Percentiles rank a stretch among this genome's conserved stretches.
Evolutionary conservation across 2,888 invertebrate genomes (phyloP).

Genomic region (Polia nebulosa): DNA sequence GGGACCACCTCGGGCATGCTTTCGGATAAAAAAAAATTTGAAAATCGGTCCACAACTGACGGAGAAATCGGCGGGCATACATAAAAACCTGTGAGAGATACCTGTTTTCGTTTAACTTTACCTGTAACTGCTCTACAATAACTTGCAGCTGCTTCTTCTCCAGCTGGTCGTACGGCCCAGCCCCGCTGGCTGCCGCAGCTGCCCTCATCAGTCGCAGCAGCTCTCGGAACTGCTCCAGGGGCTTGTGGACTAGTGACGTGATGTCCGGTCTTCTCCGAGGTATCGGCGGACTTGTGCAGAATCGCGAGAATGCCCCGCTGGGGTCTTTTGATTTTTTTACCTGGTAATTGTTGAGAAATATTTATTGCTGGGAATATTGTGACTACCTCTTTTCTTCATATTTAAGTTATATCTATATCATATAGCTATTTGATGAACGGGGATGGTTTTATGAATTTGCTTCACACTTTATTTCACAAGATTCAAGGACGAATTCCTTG

Average conservation of each 20-base stretch:
- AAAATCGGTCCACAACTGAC: too few species aligned
- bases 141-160: slow-evolving; percentile 88
- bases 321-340: slow-evolving; percentile 94
- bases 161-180: slow-evolving; percentile 86
- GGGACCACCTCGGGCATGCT: too few species aligned
- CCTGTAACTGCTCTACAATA: slow-evolving; percentile 88
- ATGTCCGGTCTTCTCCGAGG: slow-evolving; percentile 96
- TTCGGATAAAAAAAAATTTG: too few species aligned
- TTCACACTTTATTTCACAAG: too few species aligned
- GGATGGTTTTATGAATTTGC: too few species aligned
- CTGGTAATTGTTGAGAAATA: slow-evolving; percentile 70
- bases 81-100: neutral
- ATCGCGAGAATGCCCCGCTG: slow-evolving; percentile 95
- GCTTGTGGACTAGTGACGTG: slow-evolving; percentile 96
- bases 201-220: slow-evolving; percentile 86
- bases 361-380: neutral
- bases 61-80: too few species aligned
- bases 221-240: slow-evolving; percentile 94
- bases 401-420: too few species aligned
- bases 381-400: neutral
- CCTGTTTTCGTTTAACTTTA: slow-evolving; percentile 54
- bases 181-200: slow-evolving; percentile 82
- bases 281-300: slow-evolving; percentile 95
- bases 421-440: too few species aligned
- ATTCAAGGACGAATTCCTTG: too few species aligned